Percentiles rank a stretch among this genome's conserved stretches.
phyloP scores from a whole-genome alignment of 2,797 vertebrate genomes.

The Adrianichthys oophorus region DNA sequence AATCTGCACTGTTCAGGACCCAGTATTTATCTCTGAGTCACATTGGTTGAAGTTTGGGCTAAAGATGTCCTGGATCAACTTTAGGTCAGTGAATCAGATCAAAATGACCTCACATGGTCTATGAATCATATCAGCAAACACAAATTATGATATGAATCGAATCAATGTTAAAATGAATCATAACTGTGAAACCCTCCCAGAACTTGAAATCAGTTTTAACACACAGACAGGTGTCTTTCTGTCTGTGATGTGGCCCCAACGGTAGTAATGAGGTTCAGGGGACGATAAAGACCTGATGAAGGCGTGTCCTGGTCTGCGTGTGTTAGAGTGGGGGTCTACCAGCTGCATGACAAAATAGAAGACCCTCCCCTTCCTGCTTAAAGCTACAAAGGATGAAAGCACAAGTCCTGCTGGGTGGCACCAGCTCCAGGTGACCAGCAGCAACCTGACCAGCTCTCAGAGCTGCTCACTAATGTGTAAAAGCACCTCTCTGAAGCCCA shows the following conservation, averaged over 20 bases:
- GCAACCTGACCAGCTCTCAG: constrained; percentile 73
- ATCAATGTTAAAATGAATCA: no score
- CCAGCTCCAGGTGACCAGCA: constrained; percentile 76
- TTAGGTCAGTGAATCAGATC: no score
- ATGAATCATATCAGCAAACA: no score
- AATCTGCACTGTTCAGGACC: no score
- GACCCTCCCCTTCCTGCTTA: constrained; percentile 66
- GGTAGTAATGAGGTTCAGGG: constrained; percentile 20
- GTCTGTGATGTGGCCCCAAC: background rate
- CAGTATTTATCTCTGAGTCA: no score
- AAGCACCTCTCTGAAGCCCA: constrained; percentile 63
- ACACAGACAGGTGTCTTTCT: no score
- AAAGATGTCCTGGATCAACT: no score
- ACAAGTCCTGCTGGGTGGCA: constrained; percentile 70
- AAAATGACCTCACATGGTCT: no score
- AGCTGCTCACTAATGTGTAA: constrained; percentile 58
- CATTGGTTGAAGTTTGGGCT: no score
- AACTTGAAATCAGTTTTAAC: no score
- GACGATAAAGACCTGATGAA: constrained; percentile 20
- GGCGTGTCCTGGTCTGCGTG: constrained; percentile 24
- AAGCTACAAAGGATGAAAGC: constrained; percentile 79
- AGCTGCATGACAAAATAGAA: constrained; percentile 70
- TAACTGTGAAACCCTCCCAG: no score
- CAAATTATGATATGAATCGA: no score
- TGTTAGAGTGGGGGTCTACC: constrained; percentile 46